Conservation (phyloP, 2,113 vertebrate species). For the Callopanchax toddi region DNA sequence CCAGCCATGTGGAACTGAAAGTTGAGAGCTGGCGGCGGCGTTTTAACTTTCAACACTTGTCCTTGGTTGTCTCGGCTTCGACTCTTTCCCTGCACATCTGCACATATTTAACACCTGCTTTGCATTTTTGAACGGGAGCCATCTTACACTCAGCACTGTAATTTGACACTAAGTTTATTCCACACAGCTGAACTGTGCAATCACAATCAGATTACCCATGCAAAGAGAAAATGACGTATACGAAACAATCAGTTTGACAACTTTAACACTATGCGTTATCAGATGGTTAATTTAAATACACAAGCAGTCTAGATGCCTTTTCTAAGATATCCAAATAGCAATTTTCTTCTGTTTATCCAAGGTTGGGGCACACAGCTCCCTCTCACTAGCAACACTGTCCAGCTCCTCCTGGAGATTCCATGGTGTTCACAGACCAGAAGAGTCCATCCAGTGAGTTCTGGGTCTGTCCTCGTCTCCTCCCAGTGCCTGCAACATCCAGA, state of each 20-base stretch:
- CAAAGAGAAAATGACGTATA: conserved; percentile 4
- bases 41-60: conserved; percentile 45
- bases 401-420: no score
- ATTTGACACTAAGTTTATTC: conserved; percentile 21
- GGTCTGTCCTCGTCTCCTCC: no score
- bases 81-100: conserved; percentile 8
- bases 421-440: no score
- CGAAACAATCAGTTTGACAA: conserved; percentile 28
- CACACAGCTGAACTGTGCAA: conserved; percentile 9
- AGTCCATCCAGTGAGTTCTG: no score
- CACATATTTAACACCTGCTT: conserved; percentile 13
- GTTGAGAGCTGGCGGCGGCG: conserved; percentile 4
- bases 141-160: neutral
- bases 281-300: neutral
- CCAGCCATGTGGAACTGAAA: conserved; percentile 32
- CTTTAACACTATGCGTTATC: conserved; percentile 35
- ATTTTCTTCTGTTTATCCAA: no score
- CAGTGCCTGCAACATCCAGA: no score
- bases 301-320: no score
- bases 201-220: conserved; percentile 32
- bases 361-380: no score
- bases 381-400: no score
- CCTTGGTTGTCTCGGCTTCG: conserved; percentile 22
- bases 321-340: no score
- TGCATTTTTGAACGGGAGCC: conserved; percentile 4